These are phyloP conservation scores for Notechis scutatus DNA, from an alignment of 2,113 vertebrate genomes.

Conservation along the genomic window DNA sequence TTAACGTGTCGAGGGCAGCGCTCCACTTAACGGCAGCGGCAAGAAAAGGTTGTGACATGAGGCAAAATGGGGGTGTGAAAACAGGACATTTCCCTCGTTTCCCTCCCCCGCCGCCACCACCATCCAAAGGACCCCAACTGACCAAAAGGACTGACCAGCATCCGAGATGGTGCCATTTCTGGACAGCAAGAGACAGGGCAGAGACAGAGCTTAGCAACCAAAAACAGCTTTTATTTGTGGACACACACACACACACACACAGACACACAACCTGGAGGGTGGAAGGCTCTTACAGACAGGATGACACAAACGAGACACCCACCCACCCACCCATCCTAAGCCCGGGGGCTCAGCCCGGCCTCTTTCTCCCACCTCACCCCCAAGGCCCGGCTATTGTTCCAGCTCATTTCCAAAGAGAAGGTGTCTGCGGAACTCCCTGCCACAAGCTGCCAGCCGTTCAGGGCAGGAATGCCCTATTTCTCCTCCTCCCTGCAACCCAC, in stretches of 20 bases:
- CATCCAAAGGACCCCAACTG: not conserved
- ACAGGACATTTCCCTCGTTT: not conserved
- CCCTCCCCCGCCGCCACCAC: too few relatives aligned
- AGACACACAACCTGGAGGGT: not conserved
- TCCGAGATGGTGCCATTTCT: not conserved
- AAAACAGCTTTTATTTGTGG: not conserved
- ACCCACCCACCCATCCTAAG: not conserved
- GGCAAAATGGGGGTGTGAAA: not conserved
- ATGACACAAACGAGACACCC: not conserved
- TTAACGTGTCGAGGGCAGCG: too few relatives aligned
- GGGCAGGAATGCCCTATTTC: not conserved
- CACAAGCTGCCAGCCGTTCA: not conserved
- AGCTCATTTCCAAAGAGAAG: not conserved
- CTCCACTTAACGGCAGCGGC: too few relatives aligned
- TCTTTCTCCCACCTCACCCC: not conserved
- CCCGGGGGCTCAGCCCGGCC: not conserved
- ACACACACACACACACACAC: too few relatives aligned
- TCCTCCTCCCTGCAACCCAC: not conserved
- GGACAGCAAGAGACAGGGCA: not conserved
- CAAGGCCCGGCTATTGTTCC: not conserved
- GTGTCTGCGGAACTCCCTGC: not conserved
- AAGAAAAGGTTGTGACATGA: too few relatives aligned
- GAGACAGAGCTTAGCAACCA: not conserved
- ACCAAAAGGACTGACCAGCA: not conserved
- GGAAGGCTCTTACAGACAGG: not conserved